Conservation (phyloP, 2,888 invertebrate species). For the Drosophila mettleri region DNA sequence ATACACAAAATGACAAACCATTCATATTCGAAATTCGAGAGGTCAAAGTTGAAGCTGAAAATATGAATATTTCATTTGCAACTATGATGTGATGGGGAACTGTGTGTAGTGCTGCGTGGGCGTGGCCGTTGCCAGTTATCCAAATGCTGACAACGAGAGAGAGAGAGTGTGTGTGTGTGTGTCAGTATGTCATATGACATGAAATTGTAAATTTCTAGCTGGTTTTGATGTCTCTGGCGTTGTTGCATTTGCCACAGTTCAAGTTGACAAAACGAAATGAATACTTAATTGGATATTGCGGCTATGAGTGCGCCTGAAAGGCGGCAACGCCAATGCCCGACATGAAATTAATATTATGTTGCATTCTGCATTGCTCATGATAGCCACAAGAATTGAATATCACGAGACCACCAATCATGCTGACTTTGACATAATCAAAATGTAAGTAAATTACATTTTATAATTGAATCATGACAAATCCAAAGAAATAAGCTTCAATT, state of each 20-base stretch:
- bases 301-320: constrained; percentile 65
- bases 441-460: neutral
- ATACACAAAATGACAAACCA: neutral
- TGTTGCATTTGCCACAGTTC: constrained; percentile 41
- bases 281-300: constrained; percentile 74
- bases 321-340: constrained; percentile 35
- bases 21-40: constrained; percentile 9
- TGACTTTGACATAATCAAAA: constrained; percentile 1
- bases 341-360: constrained; percentile 21
- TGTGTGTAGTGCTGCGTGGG: neutral
- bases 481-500: neutral
- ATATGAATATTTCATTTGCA: constrained; percentile 70
- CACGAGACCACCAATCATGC: constrained; percentile 18
- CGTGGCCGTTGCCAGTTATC: constrained; percentile 49
- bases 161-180: constrained; percentile 1
- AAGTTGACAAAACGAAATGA: constrained; percentile 75
- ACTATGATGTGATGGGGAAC: constrained; percentile 1
- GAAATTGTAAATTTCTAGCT: constrained; percentile 70
- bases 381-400: constrained; percentile 7
- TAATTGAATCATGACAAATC: neutral
- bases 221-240: constrained; percentile 29
- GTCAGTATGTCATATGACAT: constrained; percentile 48
- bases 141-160: constrained; percentile 41
- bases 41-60: constrained; percentile 41
- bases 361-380: constrained; percentile 13